Evolutionary conservation across 2,113 vertebrate species (phyloP).

Genomic region (Narcine bancroftii): DNA sequence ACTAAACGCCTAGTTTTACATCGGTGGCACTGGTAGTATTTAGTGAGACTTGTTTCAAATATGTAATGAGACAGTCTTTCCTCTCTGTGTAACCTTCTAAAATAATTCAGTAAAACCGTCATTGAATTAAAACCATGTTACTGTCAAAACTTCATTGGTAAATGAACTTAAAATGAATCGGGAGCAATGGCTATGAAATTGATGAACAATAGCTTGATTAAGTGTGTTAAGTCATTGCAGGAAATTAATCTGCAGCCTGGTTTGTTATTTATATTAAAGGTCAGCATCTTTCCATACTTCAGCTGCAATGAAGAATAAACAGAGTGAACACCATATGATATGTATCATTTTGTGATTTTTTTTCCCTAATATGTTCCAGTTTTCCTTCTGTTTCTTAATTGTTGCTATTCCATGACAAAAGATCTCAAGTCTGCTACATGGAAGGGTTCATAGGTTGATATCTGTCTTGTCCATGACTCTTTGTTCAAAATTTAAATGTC

Average conservation of each 20-base stretch:
- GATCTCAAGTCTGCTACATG: not conserved
- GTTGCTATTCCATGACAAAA: not conserved
- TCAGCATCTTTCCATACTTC: not conserved
- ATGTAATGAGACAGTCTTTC: conserved; percentile 25
- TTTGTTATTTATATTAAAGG: not conserved
- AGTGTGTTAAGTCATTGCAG: not conserved
- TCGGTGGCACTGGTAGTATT: not conserved
- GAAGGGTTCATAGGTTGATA: not conserved
- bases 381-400: not conserved
- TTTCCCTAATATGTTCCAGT: not conserved
- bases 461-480: not conserved
- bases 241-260: not conserved
- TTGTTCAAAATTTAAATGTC: not conserved
- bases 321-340: not conserved
- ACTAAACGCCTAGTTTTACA: not conserved
- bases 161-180: not conserved
- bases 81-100: conserved; percentile 6
- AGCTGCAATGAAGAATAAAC: not conserved
- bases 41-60: not conserved
- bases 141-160: too few species aligned
- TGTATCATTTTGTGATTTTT: not conserved
- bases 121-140: conserved; percentile 1
- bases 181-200: not conserved
- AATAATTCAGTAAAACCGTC: conserved; percentile 15
- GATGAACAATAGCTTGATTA: not conserved